Evolutionary conservation across 2,113 vertebrate genomes (phyloP), one percentile per base, ranked within the genome.

Genomic region (Strigops habroptila): DNA sequence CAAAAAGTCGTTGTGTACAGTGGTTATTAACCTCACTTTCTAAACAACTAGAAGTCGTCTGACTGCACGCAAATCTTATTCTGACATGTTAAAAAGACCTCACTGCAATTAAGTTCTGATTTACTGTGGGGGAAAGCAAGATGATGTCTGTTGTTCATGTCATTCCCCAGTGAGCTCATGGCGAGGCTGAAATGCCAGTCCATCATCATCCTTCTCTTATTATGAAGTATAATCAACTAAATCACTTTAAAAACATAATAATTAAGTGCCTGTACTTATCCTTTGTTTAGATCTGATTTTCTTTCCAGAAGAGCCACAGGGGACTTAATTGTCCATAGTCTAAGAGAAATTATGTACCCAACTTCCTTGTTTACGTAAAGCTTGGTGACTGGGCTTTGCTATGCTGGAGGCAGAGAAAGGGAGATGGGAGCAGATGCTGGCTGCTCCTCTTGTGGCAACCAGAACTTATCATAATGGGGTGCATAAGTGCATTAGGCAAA

Each of bases 211-310:
- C 43, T 82, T 57, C 82, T 48, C 27, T 91, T 35, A 14, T 83
- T 74, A 37, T 65, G 67, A 82, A 27, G 25, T 79, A 31, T 76
- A 91, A 87, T 86, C 93, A 84, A 84, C 73, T 76, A 77, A 62
- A 70, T 69, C 5, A 59, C 81, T 96, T 95, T 70, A 11, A 82
- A 93, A 86, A 90, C 51, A 48, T 39, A 85, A 14, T 79, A 91
- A 87, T 71, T 86, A 96, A 65, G 25, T 52, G 44, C 9, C 10
- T 91, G 22, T 65, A 43, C 48, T 93, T 93, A 88, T 53, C 86
- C 86, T 94, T 93, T 95, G 91, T 93, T 96, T 87, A 82, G 93
- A 92, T 91, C 78, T 95, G 75, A 80, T 94, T 91, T 87, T 90
- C 90, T 80, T 91, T 76, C 59, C 74, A 51, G 70, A 82, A 86